phyloP scores from a whole-genome alignment of 2,797 vertebrate species.

The Coregonus ussuriensis region DNA sequence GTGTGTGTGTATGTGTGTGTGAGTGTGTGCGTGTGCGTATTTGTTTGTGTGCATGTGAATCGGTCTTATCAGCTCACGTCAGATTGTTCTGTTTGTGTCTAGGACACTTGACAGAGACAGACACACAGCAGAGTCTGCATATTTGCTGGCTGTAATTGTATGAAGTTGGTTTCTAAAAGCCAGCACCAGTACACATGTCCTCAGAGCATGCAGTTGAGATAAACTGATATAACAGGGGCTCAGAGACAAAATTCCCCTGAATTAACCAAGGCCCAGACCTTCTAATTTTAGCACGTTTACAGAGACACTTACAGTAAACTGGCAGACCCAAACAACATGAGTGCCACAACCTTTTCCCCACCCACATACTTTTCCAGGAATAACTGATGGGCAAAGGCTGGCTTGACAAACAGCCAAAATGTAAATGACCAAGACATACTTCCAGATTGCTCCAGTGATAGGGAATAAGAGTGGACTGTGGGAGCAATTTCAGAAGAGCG shows the following conservation, averaged over 20 bases:
- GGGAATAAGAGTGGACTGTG: neutral
- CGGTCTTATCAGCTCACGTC: neutral
- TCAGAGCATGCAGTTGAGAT: slow-evolving; percentile 19
- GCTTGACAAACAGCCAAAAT: slow-evolving; percentile 59
- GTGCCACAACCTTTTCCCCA: slow-evolving; percentile 51
- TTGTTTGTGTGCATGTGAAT: neutral
- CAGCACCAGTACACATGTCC: slow-evolving; percentile 34
- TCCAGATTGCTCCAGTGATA: slow-evolving; percentile 58
- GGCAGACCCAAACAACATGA: slow-evolving; percentile 40
- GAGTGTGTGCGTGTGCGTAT: slow-evolving; percentile 15
- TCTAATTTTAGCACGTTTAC: slow-evolving; percentile 63
- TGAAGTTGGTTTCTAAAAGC: slow-evolving; percentile 41
- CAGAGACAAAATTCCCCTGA: slow-evolving; percentile 58
- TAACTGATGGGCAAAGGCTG: slow-evolving; percentile 53
- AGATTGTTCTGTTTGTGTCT: slow-evolving; percentile 29
- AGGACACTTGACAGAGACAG: slow-evolving; percentile 54
- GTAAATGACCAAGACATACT: slow-evolving; percentile 40
- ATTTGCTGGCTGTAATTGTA: slow-evolving; percentile 34
- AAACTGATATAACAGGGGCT: slow-evolving; percentile 43
- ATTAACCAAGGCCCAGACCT: slow-evolving; percentile 61
- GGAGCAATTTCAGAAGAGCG: neutral
- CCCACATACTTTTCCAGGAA: slow-evolving; percentile 51
- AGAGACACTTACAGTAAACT: slow-evolving; percentile 62
- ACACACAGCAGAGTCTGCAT: slow-evolving; percentile 62
- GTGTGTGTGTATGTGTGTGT: slow-evolving; percentile 24